Base-by-base conservation (phyloP, 1,140 invertebrate genomes). In the Thalassaphorura encarpata region DNA sequence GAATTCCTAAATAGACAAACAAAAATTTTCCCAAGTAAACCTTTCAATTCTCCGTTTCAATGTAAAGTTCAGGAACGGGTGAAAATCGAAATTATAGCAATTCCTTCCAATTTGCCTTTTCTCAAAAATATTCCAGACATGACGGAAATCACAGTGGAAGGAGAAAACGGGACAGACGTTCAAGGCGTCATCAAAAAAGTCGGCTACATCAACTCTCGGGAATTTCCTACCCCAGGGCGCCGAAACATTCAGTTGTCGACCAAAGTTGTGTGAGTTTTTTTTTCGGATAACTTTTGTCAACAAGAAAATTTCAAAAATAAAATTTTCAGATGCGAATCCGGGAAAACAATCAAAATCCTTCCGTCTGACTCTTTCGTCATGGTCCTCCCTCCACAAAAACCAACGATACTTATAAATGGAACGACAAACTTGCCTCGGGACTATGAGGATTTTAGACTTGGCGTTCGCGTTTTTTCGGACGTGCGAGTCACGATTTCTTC, bases 221-320 rank as follows among this genome's bases (percentile, higher is more conserved):
- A 85, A 60, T 92, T 86, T 73, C 93, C 94, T 0, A 96, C 91
- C 1, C 89, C 92, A 18, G 94, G 93, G 1, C 73, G 90, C 11
- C 76, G 93, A 19, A 93, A 90, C 68, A 80, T 97, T 62, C 82
- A 85, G 58, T 73, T 96, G 8, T 80, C 81, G 29, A 89, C 87
- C 1, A 83, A 81, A 36, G 80, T 91, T 50, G 80, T 80, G 64
- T 86, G 73, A 71, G 79, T 60, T 41, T 8, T n/a, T 13, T 4
- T 51, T 8, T 16, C 31, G 33, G n/a, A n/a, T n/a, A n/a, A n/a
- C n/a, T n/a, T n/a, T n/a, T n/a, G n/a, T n/a, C n/a, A n/a, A n/a
- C n/a, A n/a, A n/a, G n/a, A n/a, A n/a, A n/a, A n/a, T n/a, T n/a
- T n/a, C n/a, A n/a, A n/a, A n/a, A n/a, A 26, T 26, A 4, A 36